Conservation (phyloP, 2,797 vertebrate genomes). For the Echiichthys vipera region DNA sequence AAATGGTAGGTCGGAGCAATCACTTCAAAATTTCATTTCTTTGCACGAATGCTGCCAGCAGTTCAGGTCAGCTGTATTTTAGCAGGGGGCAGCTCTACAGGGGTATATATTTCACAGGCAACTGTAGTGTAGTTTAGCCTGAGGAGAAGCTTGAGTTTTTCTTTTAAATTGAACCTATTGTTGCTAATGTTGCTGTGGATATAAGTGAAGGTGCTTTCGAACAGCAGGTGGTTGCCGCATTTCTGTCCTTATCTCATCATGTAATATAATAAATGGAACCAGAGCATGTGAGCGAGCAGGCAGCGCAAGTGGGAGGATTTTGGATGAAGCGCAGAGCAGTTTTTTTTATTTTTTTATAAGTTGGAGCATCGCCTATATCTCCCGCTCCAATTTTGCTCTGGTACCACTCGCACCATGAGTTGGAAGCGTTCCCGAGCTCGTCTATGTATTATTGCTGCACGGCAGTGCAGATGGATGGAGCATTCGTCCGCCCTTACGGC, state of each 20-base stretch:
- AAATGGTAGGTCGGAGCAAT: constrained; percentile 28
- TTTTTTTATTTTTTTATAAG: no score
- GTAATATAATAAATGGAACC: background rate
- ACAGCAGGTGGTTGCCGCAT: background rate
- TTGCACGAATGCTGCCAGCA: background rate
- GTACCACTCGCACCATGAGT: no score
- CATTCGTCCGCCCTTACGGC: no score
- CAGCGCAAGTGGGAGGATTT: no score
- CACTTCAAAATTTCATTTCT: constrained; percentile 32
- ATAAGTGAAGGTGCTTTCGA: background rate
- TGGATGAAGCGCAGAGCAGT: no score
- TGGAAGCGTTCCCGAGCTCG: no score
- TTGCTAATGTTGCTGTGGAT: background rate
- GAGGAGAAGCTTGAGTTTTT: constrained; percentile 13
- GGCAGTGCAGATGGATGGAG: no score
- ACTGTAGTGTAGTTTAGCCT: constrained; percentile 4
- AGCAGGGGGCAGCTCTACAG: constrained; percentile 27
- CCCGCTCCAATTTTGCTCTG: no score
- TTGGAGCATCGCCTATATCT: no score
- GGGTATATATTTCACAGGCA: constrained; percentile 24
- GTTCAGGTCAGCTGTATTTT: constrained; percentile 39
- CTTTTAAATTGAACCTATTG: background rate
- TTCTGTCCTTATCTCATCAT: background rate
- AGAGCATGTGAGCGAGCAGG: no score
- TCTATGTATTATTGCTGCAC: no score